Evolutionary conservation across 2,888 invertebrate genomes (phyloP).

Genomic region (Protula sp.): DNA sequence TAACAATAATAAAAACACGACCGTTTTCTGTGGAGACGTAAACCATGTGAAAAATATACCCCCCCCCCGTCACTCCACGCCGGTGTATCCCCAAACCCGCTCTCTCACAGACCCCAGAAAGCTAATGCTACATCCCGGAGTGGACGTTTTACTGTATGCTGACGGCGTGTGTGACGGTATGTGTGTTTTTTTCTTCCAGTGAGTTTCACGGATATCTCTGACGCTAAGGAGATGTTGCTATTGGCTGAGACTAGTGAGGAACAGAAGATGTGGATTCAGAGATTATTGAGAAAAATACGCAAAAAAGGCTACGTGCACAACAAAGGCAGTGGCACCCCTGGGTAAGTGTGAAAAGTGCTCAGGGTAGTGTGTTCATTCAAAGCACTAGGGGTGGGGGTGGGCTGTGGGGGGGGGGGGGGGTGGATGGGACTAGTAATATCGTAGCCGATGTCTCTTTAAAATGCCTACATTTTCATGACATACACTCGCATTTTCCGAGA

Average conservation of each 20-base stretch:
- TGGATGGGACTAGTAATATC: no score
- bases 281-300: constrained; percentile 84
- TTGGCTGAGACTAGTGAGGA: constrained; percentile 79
- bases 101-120: not conserved
- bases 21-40: no score
- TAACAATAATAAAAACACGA: no score
- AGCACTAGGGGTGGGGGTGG: no score
- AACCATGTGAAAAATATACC: no score
- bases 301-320: constrained; percentile 60
- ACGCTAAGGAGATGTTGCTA: constrained; percentile 86
- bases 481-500: no score
- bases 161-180: not conserved
- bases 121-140: no score
- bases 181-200: constrained; percentile 55
- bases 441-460: no score
- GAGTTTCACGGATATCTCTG: constrained; percentile 87
- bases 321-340: constrained; percentile 4
- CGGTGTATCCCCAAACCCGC: not conserved
- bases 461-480: no score
- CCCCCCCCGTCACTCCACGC: not conserved
- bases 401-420: no score
- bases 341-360: constrained; percentile 6
- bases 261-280: constrained; percentile 87
- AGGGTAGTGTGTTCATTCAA: no score
- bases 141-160: no score